These are phyloP conservation scores for Oreocharis arfaki DNA, from an alignment of 2,113 vertebrate species.

Conservation along the genomic window DNA sequence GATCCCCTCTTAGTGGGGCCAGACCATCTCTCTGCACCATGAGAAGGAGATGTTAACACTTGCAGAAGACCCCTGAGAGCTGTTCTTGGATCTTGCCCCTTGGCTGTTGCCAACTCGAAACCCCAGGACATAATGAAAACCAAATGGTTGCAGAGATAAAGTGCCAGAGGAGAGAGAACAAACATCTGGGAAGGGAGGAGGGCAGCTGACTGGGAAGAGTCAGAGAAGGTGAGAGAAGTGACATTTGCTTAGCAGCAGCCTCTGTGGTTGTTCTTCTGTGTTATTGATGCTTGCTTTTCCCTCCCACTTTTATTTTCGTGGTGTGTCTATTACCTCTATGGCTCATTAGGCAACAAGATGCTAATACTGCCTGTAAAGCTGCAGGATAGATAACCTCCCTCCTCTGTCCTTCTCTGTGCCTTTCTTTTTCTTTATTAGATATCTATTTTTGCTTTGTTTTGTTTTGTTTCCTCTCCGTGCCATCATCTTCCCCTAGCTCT, in stretches of 20 bases:
- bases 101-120: neutral
- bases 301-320: constrained; percentile 23
- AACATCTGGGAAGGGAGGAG: neutral
- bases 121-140: neutral
- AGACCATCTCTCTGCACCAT: neutral
- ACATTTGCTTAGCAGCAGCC: neutral
- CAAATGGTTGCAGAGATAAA: neutral
- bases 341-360: constrained; percentile 49
- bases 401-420: neutral
- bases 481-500: neutral
- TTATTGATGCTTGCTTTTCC: neutral
- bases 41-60: neutral
- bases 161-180: neutral
- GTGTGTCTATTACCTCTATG: constrained; percentile 18
- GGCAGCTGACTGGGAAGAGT: neutral
- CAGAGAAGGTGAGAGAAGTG: neutral
- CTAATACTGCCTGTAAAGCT: neutral
- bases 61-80: neutral
- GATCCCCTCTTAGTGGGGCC: neutral
- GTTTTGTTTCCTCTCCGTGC: neutral
- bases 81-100: neutral
- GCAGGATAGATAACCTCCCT: neutral
- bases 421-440: neutral
- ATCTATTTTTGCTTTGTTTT: neutral
- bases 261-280: neutral